These are phyloP conservation scores for Pardalotus punctatus DNA, from an alignment of 2,113 vertebrate genomes.

Conservation along the genomic window DNA sequence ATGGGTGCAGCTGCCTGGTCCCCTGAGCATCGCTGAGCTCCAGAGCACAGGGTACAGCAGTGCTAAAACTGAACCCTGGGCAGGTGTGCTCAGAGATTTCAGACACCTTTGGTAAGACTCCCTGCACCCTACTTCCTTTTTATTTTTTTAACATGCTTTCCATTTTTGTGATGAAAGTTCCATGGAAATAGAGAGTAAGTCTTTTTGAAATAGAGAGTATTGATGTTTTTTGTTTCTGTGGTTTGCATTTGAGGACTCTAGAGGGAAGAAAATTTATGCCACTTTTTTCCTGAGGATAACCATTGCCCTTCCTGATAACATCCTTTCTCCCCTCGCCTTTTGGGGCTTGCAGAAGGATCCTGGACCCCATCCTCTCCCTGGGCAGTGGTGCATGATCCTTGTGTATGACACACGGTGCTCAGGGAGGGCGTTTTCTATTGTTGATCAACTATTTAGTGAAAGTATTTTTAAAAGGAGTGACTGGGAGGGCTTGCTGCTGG, in stretches of 20 bases:
- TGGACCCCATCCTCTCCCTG: neutral
- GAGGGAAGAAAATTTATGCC: neutral
- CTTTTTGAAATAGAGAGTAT: neutral
- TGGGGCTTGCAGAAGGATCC: neutral
- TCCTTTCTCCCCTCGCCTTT: neutral
- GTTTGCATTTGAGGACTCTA: neutral
- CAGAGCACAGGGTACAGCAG: neutral
- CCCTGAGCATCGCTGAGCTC: neutral
- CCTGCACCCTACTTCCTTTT: neutral
- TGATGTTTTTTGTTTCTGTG: neutral
- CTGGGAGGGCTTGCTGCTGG: neutral
- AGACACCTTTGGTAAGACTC: neutral
- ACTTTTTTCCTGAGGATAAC: neutral
- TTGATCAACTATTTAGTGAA: neutral
- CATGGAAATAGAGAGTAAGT: neutral
- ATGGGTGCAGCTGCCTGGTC: fast-evolving
- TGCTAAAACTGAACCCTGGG: neutral
- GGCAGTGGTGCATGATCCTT: fast-evolving
- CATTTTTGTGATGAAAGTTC: neutral
- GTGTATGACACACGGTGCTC: fast-evolving
- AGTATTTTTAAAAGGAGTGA: neutral
- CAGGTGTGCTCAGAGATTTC: neutral
- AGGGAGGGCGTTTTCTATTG: neutral
- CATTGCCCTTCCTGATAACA: neutral
- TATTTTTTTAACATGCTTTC: neutral